Evolutionary conservation across 2,888 invertebrate species (phyloP), one percentile per base, ranked within the genome.

Genomic region (Syrista parreyssii): DNA sequence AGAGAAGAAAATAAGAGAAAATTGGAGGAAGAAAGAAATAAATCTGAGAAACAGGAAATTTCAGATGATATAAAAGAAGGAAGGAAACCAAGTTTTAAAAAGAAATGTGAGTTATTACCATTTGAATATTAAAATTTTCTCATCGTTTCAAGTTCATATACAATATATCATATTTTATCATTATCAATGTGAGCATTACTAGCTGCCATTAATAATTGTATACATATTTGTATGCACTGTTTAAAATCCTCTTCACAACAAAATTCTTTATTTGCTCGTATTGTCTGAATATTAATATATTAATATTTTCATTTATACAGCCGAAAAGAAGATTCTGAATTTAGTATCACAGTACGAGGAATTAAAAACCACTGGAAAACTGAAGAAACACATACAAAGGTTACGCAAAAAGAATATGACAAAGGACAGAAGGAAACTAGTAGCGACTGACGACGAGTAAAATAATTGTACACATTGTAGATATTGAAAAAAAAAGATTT

Each of bases 341-440:
- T 91, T 98, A 73, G 95, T 97, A 1, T 94, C 95, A 68, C 95
- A 97, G 89, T 98, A 95, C 88, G 96, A 96, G 82, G 95, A 96
- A 75, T 89, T 98, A 74, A 97, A 97, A 91, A 94, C 95, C 75
- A 92, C 94, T 0, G 97, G 97, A 12, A 95, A 95, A 86, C 91
- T 98, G 2, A 95, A 95, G 82, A 95, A 97, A 83, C 97, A 98
- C 88, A 94, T 98, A 82, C 95, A 95, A 86, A 95, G 96, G 82
- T 93, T 96, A 78, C 94, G 96, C 32, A 97, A 97, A 89, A 97
- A 97, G 90, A 93, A 95, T 79, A 93, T 94, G 4, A 83, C 77
- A 23, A 91, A 86, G 77, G 89, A 89, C 40, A 84, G 88, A 76
- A 82, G 82, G 68, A 86, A 84, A 78, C 82, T 91, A 32, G 79